A percentile compares a stretch with the other conserved stretches of the same genome.
These are phyloP conservation scores for Myotis daubentonii DNA, from an alignment of 2,797 vertebrate species.

Conservation along the genomic window DNA sequence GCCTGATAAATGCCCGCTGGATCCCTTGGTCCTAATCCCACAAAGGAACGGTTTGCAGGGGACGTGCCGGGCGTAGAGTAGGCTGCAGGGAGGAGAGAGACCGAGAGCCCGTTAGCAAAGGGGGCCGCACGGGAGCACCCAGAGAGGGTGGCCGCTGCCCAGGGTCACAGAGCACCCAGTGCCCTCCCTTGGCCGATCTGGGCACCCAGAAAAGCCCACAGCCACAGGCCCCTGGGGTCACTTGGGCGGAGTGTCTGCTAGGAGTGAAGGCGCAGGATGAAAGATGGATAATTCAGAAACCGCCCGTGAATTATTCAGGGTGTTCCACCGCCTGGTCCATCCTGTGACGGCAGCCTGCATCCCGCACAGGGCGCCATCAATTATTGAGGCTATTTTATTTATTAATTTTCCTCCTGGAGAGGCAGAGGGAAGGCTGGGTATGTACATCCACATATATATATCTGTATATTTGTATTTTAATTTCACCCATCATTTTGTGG, in stretches of 20 bases:
- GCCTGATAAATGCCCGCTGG: slow-evolving; percentile 96
- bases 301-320: background rate
- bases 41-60: slow-evolving; percentile 96
- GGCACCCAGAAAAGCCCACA: background rate
- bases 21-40: slow-evolving; percentile 96
- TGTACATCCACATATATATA: fast-evolving
- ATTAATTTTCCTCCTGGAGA: background rate
- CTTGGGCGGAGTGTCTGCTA: background rate
- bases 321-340: background rate
- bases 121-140: slow-evolving; percentile 34
- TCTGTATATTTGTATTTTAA: background rate
- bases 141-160: slow-evolving; percentile 49
- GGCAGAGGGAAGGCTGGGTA: background rate
- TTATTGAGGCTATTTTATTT: background rate
- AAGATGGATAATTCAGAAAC: background rate
- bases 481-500: background rate
- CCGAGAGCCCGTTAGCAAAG: slow-evolving; percentile 83
- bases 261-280: background rate
- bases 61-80: slow-evolving; percentile 95
- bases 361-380: background rate
- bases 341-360: background rate
- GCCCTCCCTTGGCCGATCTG: background rate
- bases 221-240: background rate
- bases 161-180: slow-evolving; percentile 57
- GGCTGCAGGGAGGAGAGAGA: slow-evolving; percentile 89